A percentile compares a stretch with the other conserved stretches of the same genome.
Conservation (phyloP, 2,888 invertebrate species). For the Blastobasis adustella region DNA sequence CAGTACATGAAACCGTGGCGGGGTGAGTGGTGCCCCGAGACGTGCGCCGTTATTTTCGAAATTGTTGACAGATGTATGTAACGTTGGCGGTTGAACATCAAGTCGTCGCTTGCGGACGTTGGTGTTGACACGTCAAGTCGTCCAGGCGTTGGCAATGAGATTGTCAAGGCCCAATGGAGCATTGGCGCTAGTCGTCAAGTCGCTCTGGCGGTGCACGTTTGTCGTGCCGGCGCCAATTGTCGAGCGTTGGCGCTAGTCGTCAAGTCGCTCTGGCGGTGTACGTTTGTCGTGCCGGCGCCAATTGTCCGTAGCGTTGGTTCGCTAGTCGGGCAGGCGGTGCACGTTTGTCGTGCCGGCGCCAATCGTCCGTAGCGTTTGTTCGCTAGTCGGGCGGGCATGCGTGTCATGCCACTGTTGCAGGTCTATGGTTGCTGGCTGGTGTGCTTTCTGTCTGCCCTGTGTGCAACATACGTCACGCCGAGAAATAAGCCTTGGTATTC, state of each 20-base stretch:
- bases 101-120: too few relatives aligned
- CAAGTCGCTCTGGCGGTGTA: background rate
- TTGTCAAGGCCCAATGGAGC: background rate
- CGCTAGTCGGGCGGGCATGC: background rate
- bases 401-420: background rate
- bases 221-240: too few relatives aligned
- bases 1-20: slow-evolving; percentile 15
- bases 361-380: background rate
- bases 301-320: background rate
- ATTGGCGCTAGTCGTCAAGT: background rate
- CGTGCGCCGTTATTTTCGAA: slow-evolving; percentile 7
- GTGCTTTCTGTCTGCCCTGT: background rate
- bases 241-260: background rate
- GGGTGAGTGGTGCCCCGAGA: slow-evolving; percentile 10
- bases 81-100: too few relatives aligned
- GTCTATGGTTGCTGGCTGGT: background rate
- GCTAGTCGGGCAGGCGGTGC: background rate
- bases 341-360: background rate
- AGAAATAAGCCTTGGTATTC: background rate
- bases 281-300: too few relatives aligned
- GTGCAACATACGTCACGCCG: background rate
- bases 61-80: too few relatives aligned
- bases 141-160: background rate
- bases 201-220: too few relatives aligned
- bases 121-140: background rate